A percentile compares a stretch with the other conserved stretches of the same genome.
Conservation (phyloP, 2,113 vertebrate genomes). For the Saccopteryx bilineata region DNA sequence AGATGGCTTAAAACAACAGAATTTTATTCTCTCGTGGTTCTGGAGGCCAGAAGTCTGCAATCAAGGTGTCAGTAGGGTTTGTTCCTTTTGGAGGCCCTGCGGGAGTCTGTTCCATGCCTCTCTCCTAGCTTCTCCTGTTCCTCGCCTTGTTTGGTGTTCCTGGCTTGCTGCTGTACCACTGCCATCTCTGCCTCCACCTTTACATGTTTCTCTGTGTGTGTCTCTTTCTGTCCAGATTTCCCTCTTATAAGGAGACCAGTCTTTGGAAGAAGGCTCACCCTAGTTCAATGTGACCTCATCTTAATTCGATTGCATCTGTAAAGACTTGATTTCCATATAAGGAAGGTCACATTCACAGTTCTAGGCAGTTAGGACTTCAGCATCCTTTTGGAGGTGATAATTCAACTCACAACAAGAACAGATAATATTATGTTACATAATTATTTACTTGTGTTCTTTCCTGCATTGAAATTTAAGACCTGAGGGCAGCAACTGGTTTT, state of each 20-base stretch:
- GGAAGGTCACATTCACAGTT: neutral
- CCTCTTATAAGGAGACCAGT: neutral
- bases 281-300: neutral
- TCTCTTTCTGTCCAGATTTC: neutral
- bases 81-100: neutral
- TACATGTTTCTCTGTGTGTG: neutral
- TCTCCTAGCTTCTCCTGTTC: neutral
- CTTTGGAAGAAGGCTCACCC: neutral
- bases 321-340: conserved; percentile 44
- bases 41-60: neutral
- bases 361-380: neutral
- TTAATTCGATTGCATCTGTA: neutral
- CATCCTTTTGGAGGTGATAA: neutral
- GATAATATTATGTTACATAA: neutral
- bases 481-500: neutral
- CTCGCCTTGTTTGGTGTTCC: neutral
- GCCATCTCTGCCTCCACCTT: neutral
- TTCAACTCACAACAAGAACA: neutral
- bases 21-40: neutral
- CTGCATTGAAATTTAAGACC: neutral
- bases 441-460: neutral
- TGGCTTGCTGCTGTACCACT: neutral
- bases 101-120: neutral
- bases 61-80: neutral
- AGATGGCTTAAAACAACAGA: neutral